Evolutionary conservation across 2,888 invertebrate genomes (phyloP), one percentile per base, ranked within the genome.

Genomic region (Metellina segmentata): DNA sequence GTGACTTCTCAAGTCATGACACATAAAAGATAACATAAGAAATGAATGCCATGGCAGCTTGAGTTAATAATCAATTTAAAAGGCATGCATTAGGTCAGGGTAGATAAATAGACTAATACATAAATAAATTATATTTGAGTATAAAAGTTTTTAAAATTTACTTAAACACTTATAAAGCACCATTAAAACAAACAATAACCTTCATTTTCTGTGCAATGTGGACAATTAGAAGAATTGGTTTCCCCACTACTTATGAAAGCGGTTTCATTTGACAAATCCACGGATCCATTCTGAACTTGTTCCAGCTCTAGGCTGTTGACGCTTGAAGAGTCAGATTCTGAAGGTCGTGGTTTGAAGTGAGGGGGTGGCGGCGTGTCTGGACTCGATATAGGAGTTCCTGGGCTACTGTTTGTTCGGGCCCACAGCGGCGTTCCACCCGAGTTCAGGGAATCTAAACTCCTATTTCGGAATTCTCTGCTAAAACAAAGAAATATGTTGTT

Each of bases 301-400:
- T 98, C 98, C 93, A 98, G 95, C 94, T 98, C 98, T 88, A 98
- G 97, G 93, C 98, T 98, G 95, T 98, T 99, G 92, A 99, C 96
- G 90, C 98, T 98, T 91, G 98, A 98, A 94, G 98, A 98, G 94
- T 98, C 98, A 94, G 98, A 98, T 94, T 96, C 96, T 2, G 96
- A 96, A 96, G 95, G 83, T 94, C 94, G 98, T 95, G 98, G 95
- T 79, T 95, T 94, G 20, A 89, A 83, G 53, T 85, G 91, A 13
- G 93, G 93, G 7, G 92, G 91, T 19, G 92, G 93, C 7, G 93
- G 93, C 8, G 93, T 93, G 74, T 92, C 93, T 13, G 93, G 93
- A 77, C 93, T 93, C 6, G 93, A 93, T 48, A 93, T 85, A 11
- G 93, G 93, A 19, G 93, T 93, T 0, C 87, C 88, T 0, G 93